These are phyloP conservation scores for Trematomus loennbergii DNA, from an alignment of 2,113 vertebrate species.

Conservation along the genomic window DNA sequence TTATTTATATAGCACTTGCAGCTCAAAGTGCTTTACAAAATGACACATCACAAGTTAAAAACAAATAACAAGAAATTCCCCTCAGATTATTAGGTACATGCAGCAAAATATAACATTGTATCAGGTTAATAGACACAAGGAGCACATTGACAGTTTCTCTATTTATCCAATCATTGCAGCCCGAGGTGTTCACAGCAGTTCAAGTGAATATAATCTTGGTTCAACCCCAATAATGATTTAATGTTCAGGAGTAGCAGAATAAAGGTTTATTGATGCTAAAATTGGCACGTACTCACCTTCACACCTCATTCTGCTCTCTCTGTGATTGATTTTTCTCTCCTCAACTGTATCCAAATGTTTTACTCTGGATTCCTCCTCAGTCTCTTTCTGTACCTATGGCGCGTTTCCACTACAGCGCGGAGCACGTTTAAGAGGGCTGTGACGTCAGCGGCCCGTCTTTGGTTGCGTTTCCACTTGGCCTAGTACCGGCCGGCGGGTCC, in stretches of 20 bases:
- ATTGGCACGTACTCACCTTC: background rate
- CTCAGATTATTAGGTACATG: too few species aligned
- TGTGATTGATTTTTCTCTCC: constrained; percentile 23
- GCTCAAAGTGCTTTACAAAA: too few species aligned
- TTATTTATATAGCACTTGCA: too few species aligned
- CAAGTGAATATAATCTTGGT: background rate
- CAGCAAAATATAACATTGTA: too few species aligned
- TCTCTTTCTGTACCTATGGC: background rate
- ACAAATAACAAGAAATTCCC: too few species aligned
- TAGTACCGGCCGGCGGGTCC: too few species aligned
- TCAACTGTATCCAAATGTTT: background rate
- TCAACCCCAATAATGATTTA: background rate
- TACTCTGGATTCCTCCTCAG: background rate
- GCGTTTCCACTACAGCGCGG: too few species aligned
- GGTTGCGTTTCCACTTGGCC: too few species aligned
- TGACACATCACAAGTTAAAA: too few species aligned
- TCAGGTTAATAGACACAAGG: too few species aligned
- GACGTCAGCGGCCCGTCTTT: too few species aligned
- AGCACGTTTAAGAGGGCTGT: too few species aligned
- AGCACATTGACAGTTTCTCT: background rate
- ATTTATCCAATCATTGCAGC: background rate
- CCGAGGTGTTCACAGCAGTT: background rate
- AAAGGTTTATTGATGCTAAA: constrained; percentile 32
- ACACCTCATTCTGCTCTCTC: background rate
- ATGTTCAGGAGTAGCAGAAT: background rate